phyloP scores from a whole-genome alignment of 2,888 invertebrate genomes.

The Glomeris marginata region DNA sequence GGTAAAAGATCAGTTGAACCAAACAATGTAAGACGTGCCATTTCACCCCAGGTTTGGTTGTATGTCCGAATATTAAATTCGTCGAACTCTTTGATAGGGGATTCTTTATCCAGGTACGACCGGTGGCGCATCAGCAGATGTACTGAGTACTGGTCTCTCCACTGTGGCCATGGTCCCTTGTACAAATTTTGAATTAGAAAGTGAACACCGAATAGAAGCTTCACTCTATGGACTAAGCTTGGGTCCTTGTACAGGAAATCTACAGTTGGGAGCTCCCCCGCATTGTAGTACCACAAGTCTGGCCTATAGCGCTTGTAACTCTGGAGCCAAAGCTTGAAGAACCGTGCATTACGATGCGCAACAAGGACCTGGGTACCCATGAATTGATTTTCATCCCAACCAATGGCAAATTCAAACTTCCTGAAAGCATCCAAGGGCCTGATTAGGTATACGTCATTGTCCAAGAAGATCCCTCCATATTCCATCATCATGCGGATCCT shows the following conservation, averaged over 20 bases:
- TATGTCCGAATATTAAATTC: conserved; percentile 16
- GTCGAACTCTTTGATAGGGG: conserved; percentile 18
- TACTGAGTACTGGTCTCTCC: conserved; percentile 24
- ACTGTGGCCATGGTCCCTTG: conserved; percentile 21
- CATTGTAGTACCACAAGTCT: conserved; percentile 30
- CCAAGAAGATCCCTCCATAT: conserved; percentile 22
- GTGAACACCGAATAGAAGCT: conserved; percentile 27
- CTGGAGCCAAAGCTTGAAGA: conserved; percentile 26
- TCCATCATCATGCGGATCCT: conserved; percentile 18
- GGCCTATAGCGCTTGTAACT: conserved; percentile 27
- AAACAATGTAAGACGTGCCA: conserved; percentile 16
- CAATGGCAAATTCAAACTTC: conserved; percentile 19
- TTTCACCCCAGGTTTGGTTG: conserved; percentile 23
- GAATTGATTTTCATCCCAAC: background rate
- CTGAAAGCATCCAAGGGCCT: conserved; percentile 18
- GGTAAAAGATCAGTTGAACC: too few species aligned
- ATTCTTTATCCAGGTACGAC: conserved; percentile 16
- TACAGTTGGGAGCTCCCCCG: conserved; percentile 28
- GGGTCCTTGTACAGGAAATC: conserved; percentile 25
- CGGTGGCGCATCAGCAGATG: conserved; percentile 29
- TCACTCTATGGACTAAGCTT: conserved; percentile 26
- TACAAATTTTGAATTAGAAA: conserved; percentile 26
- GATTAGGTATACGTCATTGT: conserved; percentile 20
- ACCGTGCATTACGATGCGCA: conserved; percentile 27
- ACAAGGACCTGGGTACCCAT: conserved; percentile 21